Base-by-base conservation (phyloP, 2,113 vertebrate species). In the Oostethus manadensis region DNA sequence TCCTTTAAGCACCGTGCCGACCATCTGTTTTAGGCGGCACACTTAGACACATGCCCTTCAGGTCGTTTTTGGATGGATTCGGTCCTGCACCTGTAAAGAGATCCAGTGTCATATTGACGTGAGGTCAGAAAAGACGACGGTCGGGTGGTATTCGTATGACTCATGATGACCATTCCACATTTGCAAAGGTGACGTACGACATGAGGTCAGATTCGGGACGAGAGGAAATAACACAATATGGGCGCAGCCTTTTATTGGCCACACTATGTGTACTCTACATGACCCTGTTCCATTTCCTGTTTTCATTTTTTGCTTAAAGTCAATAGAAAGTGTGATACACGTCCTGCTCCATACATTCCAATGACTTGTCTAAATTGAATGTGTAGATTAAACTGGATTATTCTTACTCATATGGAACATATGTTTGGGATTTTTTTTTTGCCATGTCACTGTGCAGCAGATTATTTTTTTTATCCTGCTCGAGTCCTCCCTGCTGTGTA, bases 1-100 rank as follows among this genome's bases (percentile, higher is more conserved):
- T 85, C 79, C 83, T 74, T 84, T 88, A 86, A 89, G 86, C 80
- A 82, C 77, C 22, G 35, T 69, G 60, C 74, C 76, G 84, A 81
- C 88, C 86, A 89, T 90, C 85, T 90, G 87, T 81, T 85, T 64
- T 16, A 77, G 44, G 68, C 71, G 20, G 50, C 66, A 42, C 16
- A 58, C 57, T 51, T 57, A 29, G 56, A 70, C 54, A 62, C 56
- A 59, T 46, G 18, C 10, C 17, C 42, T 26, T 29, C 10, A 40
- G 14, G 16, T n/a, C 35, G 1, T 57, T n/a, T 23, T 40, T 63
- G 23, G 29, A 8, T 61, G 29, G n/a, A 42, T 26, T 55, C 54
- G 47, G 7, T 23, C 8, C 21, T 35, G 33, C 13, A 40, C n/a
- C 38, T 21, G 20, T 46, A 20, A 9, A 38, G 10, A 11, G 33